These are phyloP conservation scores for Meandrusa payeni DNA, from an alignment of 2,888 invertebrate species.

Conservation along the genomic window DNA sequence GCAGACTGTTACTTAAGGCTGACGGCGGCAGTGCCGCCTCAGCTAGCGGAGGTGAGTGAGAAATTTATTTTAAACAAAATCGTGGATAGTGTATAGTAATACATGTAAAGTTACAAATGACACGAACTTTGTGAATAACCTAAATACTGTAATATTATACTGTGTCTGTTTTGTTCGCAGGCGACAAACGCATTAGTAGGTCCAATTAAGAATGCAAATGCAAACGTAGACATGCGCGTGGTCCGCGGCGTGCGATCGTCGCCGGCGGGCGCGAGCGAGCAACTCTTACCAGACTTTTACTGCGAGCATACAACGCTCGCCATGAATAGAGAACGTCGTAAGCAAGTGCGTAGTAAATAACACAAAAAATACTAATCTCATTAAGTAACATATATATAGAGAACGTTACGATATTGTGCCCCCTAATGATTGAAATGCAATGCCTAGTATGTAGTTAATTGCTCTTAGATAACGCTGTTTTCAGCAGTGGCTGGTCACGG, in stretches of 20 bases:
- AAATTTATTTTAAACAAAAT: too few species aligned
- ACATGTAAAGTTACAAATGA: too few species aligned
- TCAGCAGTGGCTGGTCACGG: too few species aligned
- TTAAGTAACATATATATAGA: too few species aligned
- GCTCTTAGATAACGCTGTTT: too few species aligned
- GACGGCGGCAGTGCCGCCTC: constrained; percentile 87
- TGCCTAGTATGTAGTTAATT: too few species aligned
- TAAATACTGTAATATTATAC: too few species aligned
- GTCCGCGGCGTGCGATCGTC: constrained; percentile 85
- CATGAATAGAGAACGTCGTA: constrained; percentile 95
- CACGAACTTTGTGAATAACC: constrained; percentile 11
- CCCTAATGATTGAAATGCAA: too few species aligned
- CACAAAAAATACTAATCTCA: too few species aligned
- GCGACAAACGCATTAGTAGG: constrained; percentile 85
- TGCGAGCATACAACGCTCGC: constrained; percentile 96
- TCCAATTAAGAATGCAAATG: constrained; percentile 87
- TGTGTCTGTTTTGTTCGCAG: constrained; percentile 72
- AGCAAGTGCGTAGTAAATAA: constrained; percentile 82
- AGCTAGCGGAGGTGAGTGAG: constrained; percentile 83
- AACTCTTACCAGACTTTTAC: constrained; percentile 95
- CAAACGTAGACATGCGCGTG: constrained; percentile 83
- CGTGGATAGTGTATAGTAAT: too few species aligned
- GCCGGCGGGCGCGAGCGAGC: constrained; percentile 85
- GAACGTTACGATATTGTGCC: too few species aligned
- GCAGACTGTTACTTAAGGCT: constrained; percentile 84